Base-by-base conservation (phyloP, 1,140 invertebrate genomes). In the Gonatopus flavifemur region DNA sequence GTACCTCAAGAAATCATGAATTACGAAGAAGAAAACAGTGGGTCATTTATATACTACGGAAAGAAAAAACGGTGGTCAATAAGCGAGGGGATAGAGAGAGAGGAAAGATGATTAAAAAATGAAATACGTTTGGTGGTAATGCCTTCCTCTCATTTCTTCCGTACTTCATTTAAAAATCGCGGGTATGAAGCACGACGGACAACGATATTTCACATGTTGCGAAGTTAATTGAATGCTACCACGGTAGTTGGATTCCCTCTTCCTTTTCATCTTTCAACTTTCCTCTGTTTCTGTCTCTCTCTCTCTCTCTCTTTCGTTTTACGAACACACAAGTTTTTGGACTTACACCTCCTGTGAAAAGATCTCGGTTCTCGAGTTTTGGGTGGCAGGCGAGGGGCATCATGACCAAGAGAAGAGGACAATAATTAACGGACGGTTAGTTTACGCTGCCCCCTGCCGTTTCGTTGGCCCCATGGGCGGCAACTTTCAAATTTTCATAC, bases 201-300 rank as follows among this genome's bases (percentile, higher is more conserved):
- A 70, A 72, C 69, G 68, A 75, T 75, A 77, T 74, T 74, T 76
- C 64, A 74, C 69, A 62, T 75, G 62, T 65, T 59, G 65, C 66
- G 70, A 67, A 56, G 66, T 67, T 76, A 77, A 77, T 77, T 77
- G 75, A 77, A 77, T 74, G 75, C 72, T 76, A 77, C 74, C 67
- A 70, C 67, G 69, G 70, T 73, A 75, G 72, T 75, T 70, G 39
- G 8, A 16, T 20, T 32, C 4, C 3, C 10, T 13, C 13, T 35
- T 16, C 18, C 0, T 12, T 28, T 30, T 33, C 15, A 12, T 20
- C 18, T 15, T n/a, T 45, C 25, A 15, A 4, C 31, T 24, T 33
- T 10, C 33, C 13, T 7, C 13, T 12, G 9, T 31, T 32, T 42
- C 15, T 28, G 7, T 42, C 13, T 16, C 25, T 12, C 9, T 28